Percentiles rank a stretch among this genome's conserved stretches.
phyloP scores from a whole-genome alignment of 2,797 vertebrate genomes.

The Sitta carolinensis region DNA sequence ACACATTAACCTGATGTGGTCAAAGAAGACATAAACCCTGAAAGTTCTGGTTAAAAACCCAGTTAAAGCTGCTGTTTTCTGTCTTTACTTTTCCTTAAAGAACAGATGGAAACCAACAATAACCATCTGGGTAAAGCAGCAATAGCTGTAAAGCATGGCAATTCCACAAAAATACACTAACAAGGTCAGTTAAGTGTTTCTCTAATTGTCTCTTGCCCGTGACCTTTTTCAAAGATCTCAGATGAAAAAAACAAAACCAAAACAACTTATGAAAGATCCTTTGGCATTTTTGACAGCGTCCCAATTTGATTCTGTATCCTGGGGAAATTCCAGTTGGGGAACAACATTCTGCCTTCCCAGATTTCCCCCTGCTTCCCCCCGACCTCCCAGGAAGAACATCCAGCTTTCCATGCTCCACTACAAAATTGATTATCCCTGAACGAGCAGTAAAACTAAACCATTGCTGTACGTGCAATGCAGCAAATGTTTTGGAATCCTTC shows the following conservation, averaged over 20 bases:
- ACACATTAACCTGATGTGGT: not conserved
- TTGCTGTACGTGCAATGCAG: not conserved
- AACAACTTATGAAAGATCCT: constrained; percentile 5
- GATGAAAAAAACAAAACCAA: constrained; percentile 24
- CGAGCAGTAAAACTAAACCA: not conserved
- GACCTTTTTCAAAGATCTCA: constrained; percentile 38
- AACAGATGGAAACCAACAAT: constrained; percentile 60
- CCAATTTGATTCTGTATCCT: not conserved
- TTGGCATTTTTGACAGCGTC: not conserved
- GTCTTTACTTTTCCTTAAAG: not conserved
- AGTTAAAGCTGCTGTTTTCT: not conserved
- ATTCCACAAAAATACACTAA: constrained; percentile 40
- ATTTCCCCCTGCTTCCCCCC: not conserved
- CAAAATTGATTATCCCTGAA: not conserved
- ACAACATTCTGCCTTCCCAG: not conserved
- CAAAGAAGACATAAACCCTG: not conserved
- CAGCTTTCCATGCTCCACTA: not conserved
- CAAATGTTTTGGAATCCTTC: constrained; percentile 31
- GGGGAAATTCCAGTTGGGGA: constrained; percentile 4
- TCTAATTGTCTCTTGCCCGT: constrained; percentile 6
- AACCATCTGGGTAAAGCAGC: constrained; percentile 55
- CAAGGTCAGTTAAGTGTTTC: constrained; percentile 28
- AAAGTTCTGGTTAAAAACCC: constrained; percentile 17
- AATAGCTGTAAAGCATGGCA: constrained; percentile 23
- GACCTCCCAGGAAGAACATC: not conserved